Evolutionary conservation across 2,113 vertebrate genomes (phyloP), one percentile per base, ranked within the genome.

Genomic region (Actenoides hombroni): DNA sequence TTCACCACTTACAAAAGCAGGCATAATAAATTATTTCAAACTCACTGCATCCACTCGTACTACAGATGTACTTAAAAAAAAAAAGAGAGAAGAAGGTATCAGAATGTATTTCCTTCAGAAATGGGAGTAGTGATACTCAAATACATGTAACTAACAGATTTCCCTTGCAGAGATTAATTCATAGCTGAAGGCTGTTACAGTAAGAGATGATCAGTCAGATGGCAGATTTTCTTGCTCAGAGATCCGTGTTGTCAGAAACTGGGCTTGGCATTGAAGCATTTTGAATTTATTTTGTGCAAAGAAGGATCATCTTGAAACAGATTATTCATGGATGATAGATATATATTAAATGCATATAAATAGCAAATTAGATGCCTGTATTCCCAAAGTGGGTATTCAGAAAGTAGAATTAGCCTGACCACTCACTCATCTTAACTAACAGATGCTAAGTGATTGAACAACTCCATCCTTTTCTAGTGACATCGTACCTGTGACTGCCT

Each of bases 281-380:
- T 81, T 64, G 60, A 51, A 93, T 88, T 86, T 95, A 84, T 79
- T 86, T 80, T 89, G 57, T 61, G 53, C 61, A 76, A 96, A 88
- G 67, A 91, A 86, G 56, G 29, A 91, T 88, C 76, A 84, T 28
- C 57, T 86, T 90, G 86, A 89, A 88, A 93, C 13, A 94, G 78
- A 56, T 64, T 73, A 61, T 83, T 84, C 35, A 76, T 39, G 61
- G 73, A 75, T 76, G 44, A 20, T 20, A 78, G 51, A 44, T 86
- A 83, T 11, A 28, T 68, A 84, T 40, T 87, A 83, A 70, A 83
- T 86, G 74, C 48, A 61, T 56, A 76, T 57, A 90, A 93, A 90
- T n/a, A 77, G 61, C 29, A 69, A 65, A 86, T 71, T 57, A 89
- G 31, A 84, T 48, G 31, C 53, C 68, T 56, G 4, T 31, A 35